A percentile compares a stretch with the other conserved stretches of the same genome.
These are phyloP conservation scores for Heliocidaris erythrogramma DNA, from an alignment of 35 echinoderm and acorn worm genomes.

Conservation along the genomic window DNA sequence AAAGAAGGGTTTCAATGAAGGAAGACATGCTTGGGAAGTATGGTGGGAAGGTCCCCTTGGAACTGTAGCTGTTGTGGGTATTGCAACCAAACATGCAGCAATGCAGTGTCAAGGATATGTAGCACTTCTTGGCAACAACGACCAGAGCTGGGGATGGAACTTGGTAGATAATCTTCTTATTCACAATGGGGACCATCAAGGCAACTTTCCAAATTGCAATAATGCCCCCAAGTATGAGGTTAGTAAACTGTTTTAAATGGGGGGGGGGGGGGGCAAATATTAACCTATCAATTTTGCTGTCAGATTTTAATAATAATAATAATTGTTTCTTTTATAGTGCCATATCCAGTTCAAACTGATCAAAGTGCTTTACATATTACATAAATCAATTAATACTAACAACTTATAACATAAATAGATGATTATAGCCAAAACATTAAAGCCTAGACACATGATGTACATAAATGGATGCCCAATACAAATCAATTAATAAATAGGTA, in stretches of 20 bases:
- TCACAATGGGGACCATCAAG: conserved; percentile 93
- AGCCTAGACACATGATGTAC: too few species aligned
- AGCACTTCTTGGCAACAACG: conserved; percentile 90
- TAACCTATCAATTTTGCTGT: too few species aligned
- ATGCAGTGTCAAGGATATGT: conserved; percentile 98
- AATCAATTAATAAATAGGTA: too few species aligned
- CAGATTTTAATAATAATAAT: too few species aligned
- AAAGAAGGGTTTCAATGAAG: conserved; percentile 79
- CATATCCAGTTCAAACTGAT: too few species aligned
- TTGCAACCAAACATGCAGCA: conserved; percentile 91
- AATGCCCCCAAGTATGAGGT: conserved; percentile 99
- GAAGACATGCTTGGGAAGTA: conserved; percentile 94
- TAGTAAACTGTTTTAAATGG: not conserved
- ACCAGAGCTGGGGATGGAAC: conserved; percentile 99
- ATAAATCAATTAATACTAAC: too few species aligned
- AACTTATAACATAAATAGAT: too few species aligned
- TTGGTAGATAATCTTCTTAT: conserved; percentile 97
- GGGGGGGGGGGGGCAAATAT: too few species aligned
- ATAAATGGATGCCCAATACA: too few species aligned
- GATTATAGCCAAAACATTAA: too few species aligned
- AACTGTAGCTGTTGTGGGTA: conserved; percentile 94
- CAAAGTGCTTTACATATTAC: too few species aligned
- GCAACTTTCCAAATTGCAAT: conserved; percentile 99
- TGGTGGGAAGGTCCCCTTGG: conserved; percentile 99
- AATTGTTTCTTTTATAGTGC: too few species aligned